Base-by-base conservation (phyloP, 2,888 invertebrate genomes). In the Dryobotodes eremita region DNA sequence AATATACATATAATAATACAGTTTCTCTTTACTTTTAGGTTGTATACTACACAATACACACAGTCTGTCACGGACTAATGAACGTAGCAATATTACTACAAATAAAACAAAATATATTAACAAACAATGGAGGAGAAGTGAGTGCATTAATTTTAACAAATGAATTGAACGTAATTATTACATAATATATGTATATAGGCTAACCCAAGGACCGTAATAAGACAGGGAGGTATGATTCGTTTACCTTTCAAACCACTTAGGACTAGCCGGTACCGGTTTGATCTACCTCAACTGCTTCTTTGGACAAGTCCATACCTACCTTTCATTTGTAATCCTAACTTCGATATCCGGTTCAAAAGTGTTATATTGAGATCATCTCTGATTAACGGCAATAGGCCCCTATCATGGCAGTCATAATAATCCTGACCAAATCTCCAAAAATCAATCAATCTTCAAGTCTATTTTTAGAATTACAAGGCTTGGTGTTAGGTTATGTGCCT, bases 51-150 rank as follows among this genome's bases (percentile, higher is more conserved):
- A 68, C 71, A 46, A 23, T 59, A 17, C 79, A 71, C 11, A 78
- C 68, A 26, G 78, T 78, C 20, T 68, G 59, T 46, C 84, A 82
- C 15, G 79, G 81, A 46, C 31, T 82, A 23, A 68, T 82, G 46
- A 57, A 50, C 1, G 46, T 78, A 15, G 71, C 68, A 1, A 64
- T 83, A 57, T 36, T 71, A 42, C 26, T 81, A 36, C 42, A 71
- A 62, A 66, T 71, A n/a, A 31, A 68, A 57, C 31, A 78, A 71
- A 31, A 68, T 2, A 5, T 80, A 7, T 6, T 15, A 31, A 23
- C 4, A 11, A 48, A 50, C 6, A 20, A 4, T 5, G n/a, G 15
- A 26, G 1, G 0, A 48, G 2, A 31, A 13, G 82, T 82, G 26
- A 64, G 64, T 77, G 36, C 3, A 23, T 61, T 46, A 10, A 26